Conservation (phyloP, 2,113 vertebrate genomes). For the Zosterops hypoxanthus region DNA sequence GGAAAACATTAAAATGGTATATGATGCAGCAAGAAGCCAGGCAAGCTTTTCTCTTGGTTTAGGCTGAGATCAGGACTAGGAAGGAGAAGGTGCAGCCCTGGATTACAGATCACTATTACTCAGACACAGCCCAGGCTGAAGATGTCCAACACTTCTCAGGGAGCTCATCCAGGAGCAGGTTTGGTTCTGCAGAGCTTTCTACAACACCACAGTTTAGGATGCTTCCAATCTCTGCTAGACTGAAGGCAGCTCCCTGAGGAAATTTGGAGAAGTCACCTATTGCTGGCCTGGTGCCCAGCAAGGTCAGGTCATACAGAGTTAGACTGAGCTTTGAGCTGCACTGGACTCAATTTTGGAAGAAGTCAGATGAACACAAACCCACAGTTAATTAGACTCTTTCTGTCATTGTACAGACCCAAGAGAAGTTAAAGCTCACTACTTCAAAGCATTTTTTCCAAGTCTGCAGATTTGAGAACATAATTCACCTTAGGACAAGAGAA, state of each 20-base stretch:
- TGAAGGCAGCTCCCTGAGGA: neutral
- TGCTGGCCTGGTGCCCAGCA: neutral
- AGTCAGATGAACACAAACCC: neutral
- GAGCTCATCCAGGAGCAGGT: neutral
- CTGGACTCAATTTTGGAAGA: neutral
- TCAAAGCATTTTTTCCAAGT: neutral
- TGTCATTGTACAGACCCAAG: neutral
- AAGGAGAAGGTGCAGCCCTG: neutral
- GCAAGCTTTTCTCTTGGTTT: neutral
- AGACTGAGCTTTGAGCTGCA: neutral
- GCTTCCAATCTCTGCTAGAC: neutral
- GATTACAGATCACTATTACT: neutral
- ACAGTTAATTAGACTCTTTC: neutral
- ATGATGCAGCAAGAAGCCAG: neutral
- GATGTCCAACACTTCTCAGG: neutral
- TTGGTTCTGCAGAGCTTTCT: neutral
- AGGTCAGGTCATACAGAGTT: neutral
- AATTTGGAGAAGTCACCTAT: neutral
- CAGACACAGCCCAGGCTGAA: neutral
- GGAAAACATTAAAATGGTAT: neutral
- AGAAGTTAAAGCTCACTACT: neutral
- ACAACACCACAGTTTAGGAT: rapidly evolving
- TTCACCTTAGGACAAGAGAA: neutral
- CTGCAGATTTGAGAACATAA: neutral
- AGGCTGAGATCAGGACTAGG: neutral